These are phyloP conservation scores for Lycocorax pyrrhopterus DNA, from an alignment of 2,113 vertebrate genomes.

Conservation along the genomic window DNA sequence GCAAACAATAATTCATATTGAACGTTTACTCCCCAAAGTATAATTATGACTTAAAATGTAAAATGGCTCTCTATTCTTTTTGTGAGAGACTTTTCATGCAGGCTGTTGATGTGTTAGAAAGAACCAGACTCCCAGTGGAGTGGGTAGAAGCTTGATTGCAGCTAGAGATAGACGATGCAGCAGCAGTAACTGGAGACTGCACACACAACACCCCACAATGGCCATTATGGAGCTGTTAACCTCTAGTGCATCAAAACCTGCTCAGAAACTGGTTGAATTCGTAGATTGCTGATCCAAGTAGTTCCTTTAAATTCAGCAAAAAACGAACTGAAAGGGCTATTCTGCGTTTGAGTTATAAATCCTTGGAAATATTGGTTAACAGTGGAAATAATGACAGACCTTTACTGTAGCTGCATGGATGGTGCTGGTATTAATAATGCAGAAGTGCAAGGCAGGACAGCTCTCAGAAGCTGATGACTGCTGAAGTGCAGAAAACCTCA, in stretches of 20 bases:
- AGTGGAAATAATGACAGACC: background rate
- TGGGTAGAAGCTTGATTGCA: background rate
- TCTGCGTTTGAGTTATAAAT: background rate
- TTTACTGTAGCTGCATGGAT: background rate
- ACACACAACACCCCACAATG: background rate
- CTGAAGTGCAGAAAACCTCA: conserved; percentile 46
- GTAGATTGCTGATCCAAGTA: background rate
- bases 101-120: background rate
- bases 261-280: background rate
- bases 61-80: background rate
- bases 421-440: background rate
- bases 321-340: background rate
- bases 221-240: background rate
- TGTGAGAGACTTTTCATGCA: background rate
- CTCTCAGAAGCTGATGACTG: background rate
- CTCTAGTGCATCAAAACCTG: background rate
- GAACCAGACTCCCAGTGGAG: background rate
- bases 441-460: conserved; percentile 20
- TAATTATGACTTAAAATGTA: background rate
- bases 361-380: conserved; percentile 9
- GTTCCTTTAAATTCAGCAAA: conserved; percentile 16
- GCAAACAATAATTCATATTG: background rate
- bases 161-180: background rate
- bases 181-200: background rate
- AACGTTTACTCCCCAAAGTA: background rate